A percentile compares a stretch with the other conserved stretches of the same genome.
Evolutionary conservation across 2,797 vertebrate species (phyloP).

Genomic region (Lithobates sylvaticus): DNA sequence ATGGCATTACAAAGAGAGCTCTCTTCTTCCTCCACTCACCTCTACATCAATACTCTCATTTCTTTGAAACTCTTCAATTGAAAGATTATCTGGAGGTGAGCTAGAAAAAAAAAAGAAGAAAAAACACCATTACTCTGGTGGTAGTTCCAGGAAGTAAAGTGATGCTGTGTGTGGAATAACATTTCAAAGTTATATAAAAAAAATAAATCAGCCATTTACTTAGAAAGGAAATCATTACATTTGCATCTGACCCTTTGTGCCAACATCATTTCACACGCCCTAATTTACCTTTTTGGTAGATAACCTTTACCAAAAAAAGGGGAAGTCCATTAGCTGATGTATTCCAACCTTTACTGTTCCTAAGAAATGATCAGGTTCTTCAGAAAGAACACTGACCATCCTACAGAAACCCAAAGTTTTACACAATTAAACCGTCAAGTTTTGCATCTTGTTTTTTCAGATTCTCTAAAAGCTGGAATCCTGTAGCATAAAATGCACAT

Average conservation of each 20-base stretch:
- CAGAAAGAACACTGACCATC: neutral
- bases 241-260: constrained; percentile 1
- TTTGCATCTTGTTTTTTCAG: neutral
- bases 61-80: constrained; percentile 98
- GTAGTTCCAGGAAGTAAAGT: constrained; percentile 48
- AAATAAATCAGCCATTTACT: neutral
- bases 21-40: constrained; percentile 75
- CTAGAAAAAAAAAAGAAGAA: constrained; percentile 71
- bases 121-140: constrained; percentile 24
- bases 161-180: constrained; percentile 30
- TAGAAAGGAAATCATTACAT: constrained; percentile 4
- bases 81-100: constrained; percentile 95
- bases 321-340: neutral
- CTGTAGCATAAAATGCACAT: too few relatives aligned
- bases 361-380: neutral
- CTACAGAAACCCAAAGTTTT: neutral
- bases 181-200: constrained; percentile 31
- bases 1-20: constrained; percentile 49
- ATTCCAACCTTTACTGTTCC: neutral
- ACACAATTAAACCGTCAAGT: neutral
- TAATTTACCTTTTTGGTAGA: neutral
- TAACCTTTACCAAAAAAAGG: neutral
- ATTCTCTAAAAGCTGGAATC: neutral
- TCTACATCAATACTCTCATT: constrained; percentile 97
- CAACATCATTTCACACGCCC: constrained; percentile 29